phyloP scores from a whole-genome alignment of 2,888 invertebrate species.

The Lasius fuliginosus region DNA sequence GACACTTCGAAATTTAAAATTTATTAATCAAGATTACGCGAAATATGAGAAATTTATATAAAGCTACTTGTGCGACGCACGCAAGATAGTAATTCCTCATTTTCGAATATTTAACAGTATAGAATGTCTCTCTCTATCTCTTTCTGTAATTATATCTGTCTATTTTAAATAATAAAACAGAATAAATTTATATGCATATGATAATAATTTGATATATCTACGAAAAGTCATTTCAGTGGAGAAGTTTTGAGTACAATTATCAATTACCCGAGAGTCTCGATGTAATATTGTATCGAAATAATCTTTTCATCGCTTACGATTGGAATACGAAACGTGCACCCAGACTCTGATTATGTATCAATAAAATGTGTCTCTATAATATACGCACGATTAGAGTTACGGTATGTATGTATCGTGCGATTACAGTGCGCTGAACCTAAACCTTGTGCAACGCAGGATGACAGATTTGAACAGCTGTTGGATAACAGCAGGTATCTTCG shows the following conservation, averaged over 20 bases:
- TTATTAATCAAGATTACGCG: not conserved
- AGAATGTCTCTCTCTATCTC: not conserved
- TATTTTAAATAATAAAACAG: not conserved
- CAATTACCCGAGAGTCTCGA: not conserved
- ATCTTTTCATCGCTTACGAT: not conserved
- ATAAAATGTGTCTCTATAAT: constrained; percentile 12
- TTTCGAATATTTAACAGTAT: not conserved
- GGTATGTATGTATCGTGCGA: constrained; percentile 13
- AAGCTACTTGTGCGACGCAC: not conserved
- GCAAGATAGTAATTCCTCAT: not conserved
- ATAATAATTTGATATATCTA: not conserved
- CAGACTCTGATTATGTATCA: not conserved
- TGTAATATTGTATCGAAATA: not conserved
- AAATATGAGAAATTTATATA: constrained; percentile 1
- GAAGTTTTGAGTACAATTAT: not conserved
- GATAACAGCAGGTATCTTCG: constrained; percentile 66
- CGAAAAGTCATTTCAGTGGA: not conserved
- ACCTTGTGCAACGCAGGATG: constrained; percentile 11
- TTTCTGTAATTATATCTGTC: not conserved
- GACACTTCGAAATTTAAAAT: not conserved
- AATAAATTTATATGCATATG: not conserved
- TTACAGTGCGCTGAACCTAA: constrained; percentile 3
- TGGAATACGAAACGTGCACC: not conserved
- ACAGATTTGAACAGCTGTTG: constrained; percentile 52
- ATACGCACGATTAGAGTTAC: constrained; percentile 1